Evolutionary conservation across 2,888 invertebrate species (phyloP).

Genomic region (Polydrusus cervinus): DNA sequence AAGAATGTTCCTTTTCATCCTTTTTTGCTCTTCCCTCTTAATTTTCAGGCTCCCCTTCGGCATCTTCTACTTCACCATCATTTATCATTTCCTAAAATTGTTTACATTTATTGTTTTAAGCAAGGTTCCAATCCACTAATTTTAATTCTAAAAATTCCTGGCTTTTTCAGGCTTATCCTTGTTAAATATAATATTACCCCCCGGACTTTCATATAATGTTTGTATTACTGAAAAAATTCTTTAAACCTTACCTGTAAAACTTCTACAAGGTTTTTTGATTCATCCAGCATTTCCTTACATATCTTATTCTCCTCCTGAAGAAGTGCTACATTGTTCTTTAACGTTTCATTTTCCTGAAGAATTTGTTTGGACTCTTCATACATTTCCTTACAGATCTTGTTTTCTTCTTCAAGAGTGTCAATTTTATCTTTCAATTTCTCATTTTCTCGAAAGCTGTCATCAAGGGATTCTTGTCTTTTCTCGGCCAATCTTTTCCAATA

Average conservation of each 20-base stretch:
- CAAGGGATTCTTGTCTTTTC: conserved; percentile 80
- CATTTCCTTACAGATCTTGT: conserved; percentile 80
- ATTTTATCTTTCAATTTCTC: conserved; percentile 74
- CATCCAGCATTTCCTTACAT: conserved; percentile 83
- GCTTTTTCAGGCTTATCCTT: too few relatives aligned
- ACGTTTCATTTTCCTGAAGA: conserved; percentile 80
- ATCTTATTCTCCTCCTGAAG: conserved; percentile 77
- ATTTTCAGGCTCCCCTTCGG: conserved; percentile 20
- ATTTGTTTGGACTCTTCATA: conserved; percentile 77
- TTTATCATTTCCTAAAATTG: conserved; percentile 46
- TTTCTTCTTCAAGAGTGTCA: conserved; percentile 74
- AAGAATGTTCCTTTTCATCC: neutral
- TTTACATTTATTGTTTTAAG: neutral
- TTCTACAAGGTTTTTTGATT: conserved; percentile 83
- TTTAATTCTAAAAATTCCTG: too few relatives aligned
- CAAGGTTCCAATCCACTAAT: neutral
- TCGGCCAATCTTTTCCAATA: conserved; percentile 87
- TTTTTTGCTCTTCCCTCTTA: neutral
- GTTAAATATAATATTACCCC: neutral
- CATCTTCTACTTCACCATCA: conserved; percentile 35
- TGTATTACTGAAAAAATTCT: neutral
- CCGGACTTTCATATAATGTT: neutral
- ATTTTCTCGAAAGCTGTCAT: conserved; percentile 84
- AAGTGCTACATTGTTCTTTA: conserved; percentile 72
- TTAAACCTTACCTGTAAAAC: conserved; percentile 77